Evolutionary conservation across 2,113 vertebrate genomes (phyloP).

Genomic region (Salvelinus fontinalis): DNA sequence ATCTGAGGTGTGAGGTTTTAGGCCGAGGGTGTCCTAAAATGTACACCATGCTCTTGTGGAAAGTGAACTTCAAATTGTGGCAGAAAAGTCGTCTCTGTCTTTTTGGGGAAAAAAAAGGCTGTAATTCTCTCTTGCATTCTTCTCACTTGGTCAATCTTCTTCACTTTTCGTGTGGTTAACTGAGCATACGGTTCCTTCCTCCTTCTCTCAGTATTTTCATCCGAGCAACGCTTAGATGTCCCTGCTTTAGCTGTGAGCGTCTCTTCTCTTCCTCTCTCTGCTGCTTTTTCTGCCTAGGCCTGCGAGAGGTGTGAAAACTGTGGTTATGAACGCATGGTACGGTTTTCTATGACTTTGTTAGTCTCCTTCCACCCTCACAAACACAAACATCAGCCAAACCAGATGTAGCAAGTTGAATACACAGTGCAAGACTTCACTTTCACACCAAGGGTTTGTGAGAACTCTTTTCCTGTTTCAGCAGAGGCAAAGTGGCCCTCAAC

Average conservation of each 20-base stretch:
- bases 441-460: no score
- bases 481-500: no score
- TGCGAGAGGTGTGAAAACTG: conserved; percentile 33
- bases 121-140: background rate
- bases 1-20: conserved; percentile 14
- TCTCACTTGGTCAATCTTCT: background rate
- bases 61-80: background rate
- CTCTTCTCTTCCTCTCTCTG: conserved; percentile 19
- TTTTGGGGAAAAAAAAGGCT: background rate
- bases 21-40: no score
- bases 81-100: background rate
- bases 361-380: no score
- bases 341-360: no score
- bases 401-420: no score
- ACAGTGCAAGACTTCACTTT: no score
- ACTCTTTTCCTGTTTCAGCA: no score
- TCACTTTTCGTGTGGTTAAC: conserved; percentile 24
- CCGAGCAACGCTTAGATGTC: background rate
- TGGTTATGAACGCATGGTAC: background rate
- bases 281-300: conserved; percentile 10
- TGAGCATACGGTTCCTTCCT: background rate
- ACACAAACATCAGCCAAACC: no score
- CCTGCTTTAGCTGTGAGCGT: background rate
- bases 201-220: no score
- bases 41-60: background rate